Evolutionary conservation across 2,888 invertebrate genomes (phyloP).

Genomic region (Eupithecia dodoneata): DNA sequence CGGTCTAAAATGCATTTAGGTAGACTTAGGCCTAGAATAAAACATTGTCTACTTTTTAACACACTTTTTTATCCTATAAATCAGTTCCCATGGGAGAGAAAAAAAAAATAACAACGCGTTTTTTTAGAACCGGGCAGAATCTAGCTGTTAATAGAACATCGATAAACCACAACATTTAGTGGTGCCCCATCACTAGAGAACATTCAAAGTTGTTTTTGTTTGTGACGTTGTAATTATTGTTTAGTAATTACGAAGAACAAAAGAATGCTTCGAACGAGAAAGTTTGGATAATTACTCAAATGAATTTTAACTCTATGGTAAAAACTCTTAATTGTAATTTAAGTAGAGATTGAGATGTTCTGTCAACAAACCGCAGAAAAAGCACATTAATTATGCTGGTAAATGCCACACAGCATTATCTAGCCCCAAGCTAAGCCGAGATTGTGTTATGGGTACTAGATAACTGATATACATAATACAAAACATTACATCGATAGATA

Average conservation of each 20-base stretch:
- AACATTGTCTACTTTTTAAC: too few species aligned
- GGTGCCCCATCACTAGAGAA: constrained; percentile 22
- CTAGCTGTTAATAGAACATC: not conserved
- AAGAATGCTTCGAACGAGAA: constrained; percentile 7
- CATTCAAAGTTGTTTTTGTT: constrained; percentile 31
- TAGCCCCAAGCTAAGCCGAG: too few species aligned
- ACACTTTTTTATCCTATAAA: too few species aligned
- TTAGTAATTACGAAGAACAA: constrained; percentile 15
- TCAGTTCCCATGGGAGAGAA: too few species aligned
- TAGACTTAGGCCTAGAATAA: too few species aligned
- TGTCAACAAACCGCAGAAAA: not conserved
- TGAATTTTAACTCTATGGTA: constrained; percentile 24
- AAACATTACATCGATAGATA: too few species aligned
- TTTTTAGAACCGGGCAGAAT: too few species aligned
- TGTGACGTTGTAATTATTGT: constrained; percentile 34
- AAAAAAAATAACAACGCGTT: too few species aligned
- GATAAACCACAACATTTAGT: not conserved
- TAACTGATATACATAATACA: too few species aligned
- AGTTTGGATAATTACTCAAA: constrained; percentile 19
- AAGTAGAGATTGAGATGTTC: not conserved
- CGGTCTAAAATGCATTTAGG: too few species aligned
- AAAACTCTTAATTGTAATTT: constrained; percentile 4
- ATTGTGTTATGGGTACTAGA: too few species aligned
- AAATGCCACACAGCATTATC: too few species aligned
- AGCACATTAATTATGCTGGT: not conserved